Evolutionary conservation across 2,888 invertebrate species (phyloP), one percentile per base, ranked within the genome.

Genomic region (Halictus ligatus): DNA sequence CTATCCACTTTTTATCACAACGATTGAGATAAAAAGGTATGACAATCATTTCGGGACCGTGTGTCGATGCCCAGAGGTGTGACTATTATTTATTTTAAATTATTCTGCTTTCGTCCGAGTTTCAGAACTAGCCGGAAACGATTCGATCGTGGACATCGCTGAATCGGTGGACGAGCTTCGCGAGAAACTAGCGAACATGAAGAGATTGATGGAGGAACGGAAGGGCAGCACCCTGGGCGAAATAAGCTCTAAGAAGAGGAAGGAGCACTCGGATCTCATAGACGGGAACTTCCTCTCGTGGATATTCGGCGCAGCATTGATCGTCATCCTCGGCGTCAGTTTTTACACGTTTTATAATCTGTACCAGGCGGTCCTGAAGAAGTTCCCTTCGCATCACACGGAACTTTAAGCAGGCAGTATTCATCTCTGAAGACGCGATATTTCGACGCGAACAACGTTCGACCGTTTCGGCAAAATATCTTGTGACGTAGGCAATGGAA

Each of bases 271-370:
- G 74, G 92, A 93, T 67, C 97, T 98, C 93, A 98, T 98, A 71
- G 98, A 98, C 93, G 97, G 97, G 1, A 97, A 97, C 93, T 98
- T 98, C 93, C 96, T 98, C 0, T 98, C 98, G 92, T 96, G 98
- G 91, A 98, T 98, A 60, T 98, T 98, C 92, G 97, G 97, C 1
- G 97, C 97, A 0, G 98, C 98, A 1, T 96, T 98, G 6, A 92
- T 97, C 15, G 97, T 98, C 71, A 98, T 98, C 82, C 95, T 98
- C 13, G 97, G 97, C 91, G 98, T 98, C 67, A 98, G 98, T 78
- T 96, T 97, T 1, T 98, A 98, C 93, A 98, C 98, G 0, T 98
- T 98, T 94, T 98, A 98, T 92, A 98, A 98, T 95, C 96, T 98
- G 0, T 98, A 97, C 93, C 96, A 97, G 92, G 98, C 98, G 25